Evolutionary conservation across 1,140 invertebrate species (phyloP), one percentile per base, ranked within the genome.

Genomic region (Drosophila neocordata): DNA sequence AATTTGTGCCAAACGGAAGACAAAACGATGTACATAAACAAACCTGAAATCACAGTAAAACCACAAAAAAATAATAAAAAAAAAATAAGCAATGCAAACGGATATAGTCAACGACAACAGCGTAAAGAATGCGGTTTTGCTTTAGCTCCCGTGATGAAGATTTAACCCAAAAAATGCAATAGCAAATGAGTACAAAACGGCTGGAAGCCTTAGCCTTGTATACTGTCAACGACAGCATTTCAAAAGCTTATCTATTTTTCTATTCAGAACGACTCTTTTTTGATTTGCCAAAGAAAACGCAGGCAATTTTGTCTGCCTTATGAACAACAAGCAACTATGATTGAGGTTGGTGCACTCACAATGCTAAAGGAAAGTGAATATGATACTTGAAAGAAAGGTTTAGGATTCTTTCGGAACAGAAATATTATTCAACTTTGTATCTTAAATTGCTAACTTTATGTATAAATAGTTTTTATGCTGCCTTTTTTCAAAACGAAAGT

Each of bases 1-100:
- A 85, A 85, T 85, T 87, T 82, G 74, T 31, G 53, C 31, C 13
- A 31, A 31, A 56, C 31, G 27, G 53, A 56, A 56, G 27, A 18
- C 27, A 56, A 35, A 35, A 56, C 13, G 31, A 56, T 56, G 53
- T 12, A 20, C 41, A 48, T 48, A 48, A 48, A 48, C 41, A 44
- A 15, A 13, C 41, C 41, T 44, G 6, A 15, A 44, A 44, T 44
- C 41, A 44, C 41, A 44, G 41, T 15, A 44, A 31, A 15, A 15
- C 41, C 4, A 18, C 41, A 20, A 20, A 20, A 48, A 48, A 9
- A 48, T n/a, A n/a, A n/a, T n/a, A n/a, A n/a, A n/a, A n/a, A 13
- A 12, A 15, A 5, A 13, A 12, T 12, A 11, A 3, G 9, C 5
- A 48, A 48, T 3, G 4, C 18, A 18, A 48, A 4, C 15, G 7